phyloP scores from a whole-genome alignment of 1,140 invertebrate genomes.

The Megalopta genalis region DNA sequence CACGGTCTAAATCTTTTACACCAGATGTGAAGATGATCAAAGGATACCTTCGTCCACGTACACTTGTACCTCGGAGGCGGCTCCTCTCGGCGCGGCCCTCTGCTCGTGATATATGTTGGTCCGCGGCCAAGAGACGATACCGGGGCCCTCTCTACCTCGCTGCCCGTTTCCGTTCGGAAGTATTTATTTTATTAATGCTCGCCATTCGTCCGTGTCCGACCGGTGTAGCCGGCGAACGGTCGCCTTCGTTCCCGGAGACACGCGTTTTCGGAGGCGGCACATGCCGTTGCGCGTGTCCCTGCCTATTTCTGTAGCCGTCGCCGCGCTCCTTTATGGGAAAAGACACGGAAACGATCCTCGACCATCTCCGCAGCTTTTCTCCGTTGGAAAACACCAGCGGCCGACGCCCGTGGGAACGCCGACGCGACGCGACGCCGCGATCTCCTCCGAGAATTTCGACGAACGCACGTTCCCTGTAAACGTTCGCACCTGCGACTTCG shows the following conservation, averaged over 20 bases:
- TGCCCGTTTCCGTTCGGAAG: slow-evolving; percentile 7
- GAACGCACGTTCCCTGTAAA: slow-evolving; percentile 19
- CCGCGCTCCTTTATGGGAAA: slow-evolving; percentile 7
- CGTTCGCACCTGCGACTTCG: background rate
- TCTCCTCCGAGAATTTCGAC: slow-evolving; percentile 7
- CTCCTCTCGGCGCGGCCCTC: background rate
- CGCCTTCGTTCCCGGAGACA: background rate
- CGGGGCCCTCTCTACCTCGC: background rate
- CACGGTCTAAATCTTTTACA: slow-evolving; percentile 58
- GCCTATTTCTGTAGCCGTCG: slow-evolving; percentile 24
- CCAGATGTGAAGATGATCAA: slow-evolving; percentile 64
- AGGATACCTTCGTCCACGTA: slow-evolving; percentile 52
- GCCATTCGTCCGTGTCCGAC: slow-evolving; percentile 16
- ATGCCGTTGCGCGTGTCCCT: slow-evolving; percentile 16
- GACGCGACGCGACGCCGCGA: background rate
- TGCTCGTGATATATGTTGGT: slow-evolving; percentile 30
- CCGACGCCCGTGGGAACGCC: slow-evolving; percentile 38
- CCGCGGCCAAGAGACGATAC: slow-evolving; percentile 24
- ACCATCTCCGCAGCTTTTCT: background rate
- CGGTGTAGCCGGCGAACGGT: background rate
- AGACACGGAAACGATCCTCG: slow-evolving; percentile 6
- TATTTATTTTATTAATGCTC: slow-evolving; percentile 33
- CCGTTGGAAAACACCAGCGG: slow-evolving; percentile 39
- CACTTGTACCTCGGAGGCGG: slow-evolving; percentile 27
- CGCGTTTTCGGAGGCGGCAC: slow-evolving; percentile 18